phyloP scores from a whole-genome alignment of 2,888 invertebrate species.

The Scaptomyza flava region DNA sequence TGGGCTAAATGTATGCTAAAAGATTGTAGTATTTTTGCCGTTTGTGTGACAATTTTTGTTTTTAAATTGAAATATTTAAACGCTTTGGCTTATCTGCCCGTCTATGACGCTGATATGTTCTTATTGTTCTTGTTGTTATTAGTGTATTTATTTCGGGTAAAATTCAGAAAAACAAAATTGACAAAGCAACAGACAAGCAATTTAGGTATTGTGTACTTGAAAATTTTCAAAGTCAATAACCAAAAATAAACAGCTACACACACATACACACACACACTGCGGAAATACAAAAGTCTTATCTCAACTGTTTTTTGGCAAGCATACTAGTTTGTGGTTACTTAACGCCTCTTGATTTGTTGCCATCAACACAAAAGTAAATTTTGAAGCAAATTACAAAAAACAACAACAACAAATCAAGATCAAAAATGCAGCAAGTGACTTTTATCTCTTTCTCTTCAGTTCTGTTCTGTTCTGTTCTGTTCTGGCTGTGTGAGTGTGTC shows the following conservation, averaged over 20 bases:
- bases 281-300: background rate
- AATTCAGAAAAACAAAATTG: constrained; percentile 31
- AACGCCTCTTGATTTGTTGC: constrained; percentile 20
- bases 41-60: constrained; percentile 58
- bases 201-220: constrained; percentile 25
- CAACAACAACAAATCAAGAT: constrained; percentile 53
- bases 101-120: constrained; percentile 37
- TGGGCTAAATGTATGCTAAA: constrained; percentile 8
- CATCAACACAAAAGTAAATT: constrained; percentile 15
- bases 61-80: constrained; percentile 51
- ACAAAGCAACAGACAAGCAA: constrained; percentile 33
- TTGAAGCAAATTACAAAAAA: constrained; percentile 20
- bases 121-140: constrained; percentile 7
- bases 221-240: constrained; percentile 3
- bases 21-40: constrained; percentile 37
- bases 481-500: constrained; percentile 2
- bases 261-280: background rate
- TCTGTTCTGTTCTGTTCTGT: background rate
- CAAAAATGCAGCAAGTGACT: constrained; percentile 64
- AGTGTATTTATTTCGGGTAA: constrained; percentile 7
- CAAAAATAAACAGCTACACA: constrained; percentile 16
- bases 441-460: constrained; percentile 8
- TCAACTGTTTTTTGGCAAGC: background rate
- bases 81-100: constrained; percentile 39
- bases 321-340: background rate